Conservation (phyloP, 1,140 invertebrate species). For the Bathynomus jamesi region DNA sequence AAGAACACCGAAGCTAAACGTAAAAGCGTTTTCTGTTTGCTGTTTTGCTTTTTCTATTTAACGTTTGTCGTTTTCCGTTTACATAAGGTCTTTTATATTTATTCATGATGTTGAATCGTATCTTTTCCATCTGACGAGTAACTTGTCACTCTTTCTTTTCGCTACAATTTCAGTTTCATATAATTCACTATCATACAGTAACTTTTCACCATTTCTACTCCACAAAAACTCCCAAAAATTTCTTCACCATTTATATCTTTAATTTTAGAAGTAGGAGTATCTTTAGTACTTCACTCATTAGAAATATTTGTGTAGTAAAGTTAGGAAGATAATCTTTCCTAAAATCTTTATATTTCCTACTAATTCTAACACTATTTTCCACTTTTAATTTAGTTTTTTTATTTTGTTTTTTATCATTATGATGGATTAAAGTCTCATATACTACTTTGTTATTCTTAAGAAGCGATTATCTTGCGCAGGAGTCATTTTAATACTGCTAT, state of each 20-base stretch:
- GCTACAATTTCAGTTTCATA: conserved; percentile 15
- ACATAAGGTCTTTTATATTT: no score
- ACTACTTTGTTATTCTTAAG: conserved; percentile 15
- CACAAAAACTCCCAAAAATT: conserved; percentile 17
- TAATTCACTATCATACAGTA: neutral
- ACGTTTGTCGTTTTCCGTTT: neutral
- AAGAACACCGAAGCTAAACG: neutral
- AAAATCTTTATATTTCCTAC: conserved; percentile 21
- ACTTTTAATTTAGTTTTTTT: conserved; percentile 19
- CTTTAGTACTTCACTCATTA: conserved; percentile 29
- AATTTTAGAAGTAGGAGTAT: conserved; percentile 19
- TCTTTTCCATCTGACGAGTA: neutral
- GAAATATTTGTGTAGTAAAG: conserved; percentile 37
- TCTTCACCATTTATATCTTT: conserved; percentile 23
- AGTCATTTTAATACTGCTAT: conserved; percentile 37
- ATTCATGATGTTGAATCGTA: conserved; percentile 1
- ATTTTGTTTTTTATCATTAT: neutral
- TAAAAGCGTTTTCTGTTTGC: neutral
- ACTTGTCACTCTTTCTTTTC: neutral
- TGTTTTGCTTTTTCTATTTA: no score
- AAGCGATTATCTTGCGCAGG: conserved; percentile 23
- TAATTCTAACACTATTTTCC: conserved; percentile 37
- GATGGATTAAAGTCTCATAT: neutral
- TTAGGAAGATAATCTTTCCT: conserved; percentile 36
- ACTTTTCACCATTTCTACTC: conserved; percentile 2